Evolutionary conservation across 2,888 invertebrate species (phyloP), one percentile per base, ranked within the genome.

Genomic region (Eutolmus rufibarbis): DNA sequence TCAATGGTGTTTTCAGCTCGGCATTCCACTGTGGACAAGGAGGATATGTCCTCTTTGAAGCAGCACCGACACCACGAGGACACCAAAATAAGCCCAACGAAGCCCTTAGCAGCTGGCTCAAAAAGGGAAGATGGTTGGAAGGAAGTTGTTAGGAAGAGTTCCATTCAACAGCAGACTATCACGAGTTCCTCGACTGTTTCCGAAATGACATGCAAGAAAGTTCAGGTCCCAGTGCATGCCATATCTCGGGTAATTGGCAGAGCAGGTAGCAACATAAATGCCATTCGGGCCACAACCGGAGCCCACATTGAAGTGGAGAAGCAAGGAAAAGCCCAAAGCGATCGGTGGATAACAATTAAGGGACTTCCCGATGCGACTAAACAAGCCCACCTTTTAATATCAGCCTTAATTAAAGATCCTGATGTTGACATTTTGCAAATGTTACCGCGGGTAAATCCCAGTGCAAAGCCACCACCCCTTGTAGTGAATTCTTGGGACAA

Each of bases 231-330:
- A 86, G 95, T 98, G 34, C 97, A 97, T 92, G 98, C 98, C 77
- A 99, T 99, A 89, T 98, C 98, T 88, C 95, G 99, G 87, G 98
- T 99, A 85, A 99, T 99, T 91, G 99, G 99, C 0, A 96, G 99
- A 90, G 98, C 97, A 43, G 99, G 99, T 81, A 97, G 97, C 93
- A 99, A 99, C 93, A 99, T 99, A 91, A 99, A 99, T 93, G 98
- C 99, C 14, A 99, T 99, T 91, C 95, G 99, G 88, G 97, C 97
- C 87, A 97, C 98, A 86, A 99, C 99, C 43, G 98, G 98, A 88
- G 99, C 99, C 5, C 98, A 98, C 92, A 99, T 99, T 91, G 98
- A 99, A 93, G 98, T 99, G 37, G 99, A 99, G 93, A 99, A 99
- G 93, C 98, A 98, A 93, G 96, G 96, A 91, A 98, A 98, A 93